Evolutionary conservation across 2,888 invertebrate species (phyloP), one percentile per base, ranked within the genome.

Genomic region (Nemotelus nigrinus): DNA sequence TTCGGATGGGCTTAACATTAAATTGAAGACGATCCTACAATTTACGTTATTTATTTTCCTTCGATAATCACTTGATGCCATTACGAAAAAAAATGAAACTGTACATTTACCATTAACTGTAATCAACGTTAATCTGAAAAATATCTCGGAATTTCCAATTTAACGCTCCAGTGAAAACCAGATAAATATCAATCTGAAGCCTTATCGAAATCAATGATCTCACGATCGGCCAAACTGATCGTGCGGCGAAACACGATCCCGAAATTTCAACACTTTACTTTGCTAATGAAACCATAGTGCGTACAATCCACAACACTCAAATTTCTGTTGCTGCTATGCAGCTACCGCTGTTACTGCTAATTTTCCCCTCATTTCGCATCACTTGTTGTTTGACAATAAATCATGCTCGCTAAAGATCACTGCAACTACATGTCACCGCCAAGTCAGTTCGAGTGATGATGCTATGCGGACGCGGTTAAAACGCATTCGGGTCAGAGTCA

Each of bases 401-500:
- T 74, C 74, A 74, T 63, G 50, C 39, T 74, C 74, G 63, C 47
- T 3, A 45, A 58, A 58, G 72, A 58, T 47, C 60, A 53, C 65
- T 65, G 68, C 25, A 68, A 5, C 65, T 3, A 7, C 39, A 47
- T 43, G 43, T 65, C 47, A 6, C 45, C 47, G 65, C 44, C 65
- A 45, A 5, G 6, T 3, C 44, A 10, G n/a, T 65, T 45, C 45
- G 45, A 45, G 65, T n/a, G 45, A 47, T 50, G 50, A 50, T 65
- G 65, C 47, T 45, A 63, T 55, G 55, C 43, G 41, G 41, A 71
- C 55, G 57, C 41, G 57, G 53, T 71, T 55, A 71, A 57, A 71
- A 71, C 44, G 71, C 71, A 71, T 71, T 55, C 57, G 71, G 71
- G 71, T 71, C 71, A 71, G 71, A 55, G 55, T 53, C 71, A 71